Evolutionary conservation across 2,797 vertebrate species (phyloP).

Genomic region (Alfaro cultratus): DNA sequence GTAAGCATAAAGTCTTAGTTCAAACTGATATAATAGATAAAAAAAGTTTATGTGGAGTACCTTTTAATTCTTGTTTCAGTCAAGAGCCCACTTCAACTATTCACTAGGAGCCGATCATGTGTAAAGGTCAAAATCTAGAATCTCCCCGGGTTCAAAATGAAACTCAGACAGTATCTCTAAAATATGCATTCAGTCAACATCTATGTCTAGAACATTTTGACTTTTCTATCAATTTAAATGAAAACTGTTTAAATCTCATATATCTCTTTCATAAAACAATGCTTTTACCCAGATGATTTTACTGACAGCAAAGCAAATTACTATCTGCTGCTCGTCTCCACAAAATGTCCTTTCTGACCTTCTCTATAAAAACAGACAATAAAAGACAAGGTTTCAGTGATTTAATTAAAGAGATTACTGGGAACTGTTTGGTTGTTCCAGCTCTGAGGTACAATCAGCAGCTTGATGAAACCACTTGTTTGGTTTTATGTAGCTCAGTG

Average conservation of each 20-base stretch:
- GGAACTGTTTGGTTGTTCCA: neutral
- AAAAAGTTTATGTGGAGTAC: neutral
- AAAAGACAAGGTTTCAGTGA: neutral
- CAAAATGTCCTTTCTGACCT: neutral
- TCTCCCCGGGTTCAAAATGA: neutral
- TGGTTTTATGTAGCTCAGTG: neutral
- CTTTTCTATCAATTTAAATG: neutral
- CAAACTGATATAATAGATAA: neutral
- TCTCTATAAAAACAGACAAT: neutral
- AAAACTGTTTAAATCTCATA: neutral
- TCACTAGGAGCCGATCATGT: neutral
- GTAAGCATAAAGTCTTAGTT: neutral
- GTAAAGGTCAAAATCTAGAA: neutral
- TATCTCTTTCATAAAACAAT: neutral
- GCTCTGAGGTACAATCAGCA: neutral
- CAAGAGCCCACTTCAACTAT: too few species aligned
- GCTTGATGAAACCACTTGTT: neutral
- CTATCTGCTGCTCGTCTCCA: neutral
- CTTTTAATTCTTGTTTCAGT: neutral
- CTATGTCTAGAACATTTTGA: neutral
- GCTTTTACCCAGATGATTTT: neutral
- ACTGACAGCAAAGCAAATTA: neutral
- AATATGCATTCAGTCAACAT: neutral
- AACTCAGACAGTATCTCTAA: neutral
- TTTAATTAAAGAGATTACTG: neutral